A percentile compares a stretch with the other conserved stretches of the same genome.
These are phyloP conservation scores for Spheniscus humboldti DNA, from an alignment of 2,797 vertebrate genomes.

Conservation along the genomic window DNA sequence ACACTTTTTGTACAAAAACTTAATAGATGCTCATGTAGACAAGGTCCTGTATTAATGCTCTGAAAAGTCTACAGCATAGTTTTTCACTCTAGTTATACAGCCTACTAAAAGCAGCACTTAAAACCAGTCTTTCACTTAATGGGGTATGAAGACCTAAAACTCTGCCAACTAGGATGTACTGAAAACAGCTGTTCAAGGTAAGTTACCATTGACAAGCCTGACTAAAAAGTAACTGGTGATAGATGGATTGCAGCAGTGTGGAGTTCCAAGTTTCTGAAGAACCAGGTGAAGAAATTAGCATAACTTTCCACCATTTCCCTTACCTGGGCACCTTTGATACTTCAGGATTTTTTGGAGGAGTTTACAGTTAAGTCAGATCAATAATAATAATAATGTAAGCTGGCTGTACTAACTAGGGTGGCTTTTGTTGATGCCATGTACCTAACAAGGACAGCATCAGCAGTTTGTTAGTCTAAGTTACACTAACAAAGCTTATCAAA, in stretches of 20 bases:
- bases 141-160: background rate
- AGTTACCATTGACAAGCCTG: background rate
- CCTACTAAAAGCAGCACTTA: background rate
- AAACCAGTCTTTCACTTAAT: background rate
- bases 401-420: background rate
- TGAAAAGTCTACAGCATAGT: background rate
- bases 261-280: background rate
- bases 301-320: background rate
- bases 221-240: background rate
- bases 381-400: background rate
- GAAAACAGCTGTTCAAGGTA: background rate
- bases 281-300: background rate
- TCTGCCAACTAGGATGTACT: background rate
- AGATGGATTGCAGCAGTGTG: background rate
- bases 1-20: background rate
- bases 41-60: background rate
- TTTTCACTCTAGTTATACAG: background rate
- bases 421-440: background rate
- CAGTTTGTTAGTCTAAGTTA: background rate
- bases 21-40: accelerated
- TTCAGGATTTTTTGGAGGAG: background rate
- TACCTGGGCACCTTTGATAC: background rate
- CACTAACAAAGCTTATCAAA: background rate
- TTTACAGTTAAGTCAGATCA: background rate
- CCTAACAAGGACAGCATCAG: background rate